Evolutionary conservation across 2,888 invertebrate species (phyloP).

Genomic region (Cacoxenus indagator): DNA sequence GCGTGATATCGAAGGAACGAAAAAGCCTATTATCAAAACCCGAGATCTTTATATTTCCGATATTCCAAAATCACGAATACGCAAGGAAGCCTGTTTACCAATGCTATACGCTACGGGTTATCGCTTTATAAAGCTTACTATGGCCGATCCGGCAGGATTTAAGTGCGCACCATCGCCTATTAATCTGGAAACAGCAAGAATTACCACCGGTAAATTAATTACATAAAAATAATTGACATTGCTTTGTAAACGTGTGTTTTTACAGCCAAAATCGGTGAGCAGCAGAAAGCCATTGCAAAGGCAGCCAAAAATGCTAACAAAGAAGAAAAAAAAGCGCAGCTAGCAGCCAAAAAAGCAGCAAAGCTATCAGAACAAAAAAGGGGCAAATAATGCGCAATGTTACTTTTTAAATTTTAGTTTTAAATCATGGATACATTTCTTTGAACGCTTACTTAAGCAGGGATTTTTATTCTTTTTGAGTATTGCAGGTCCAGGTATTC

Average conservation of each 20-base stretch:
- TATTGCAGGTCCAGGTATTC: too few species aligned
- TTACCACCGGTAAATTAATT: constrained; percentile 35
- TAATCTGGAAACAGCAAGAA: constrained; percentile 43
- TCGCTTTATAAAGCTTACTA: constrained; percentile 53
- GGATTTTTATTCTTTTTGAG: too few species aligned
- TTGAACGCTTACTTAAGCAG: too few species aligned
- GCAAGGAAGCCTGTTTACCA: constrained; percentile 55
- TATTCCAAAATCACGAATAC: constrained; percentile 48
- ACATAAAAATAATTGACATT: background rate
- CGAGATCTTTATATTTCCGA: constrained; percentile 49
- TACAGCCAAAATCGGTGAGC: background rate
- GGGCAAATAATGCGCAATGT: too few species aligned
- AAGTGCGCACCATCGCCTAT: constrained; percentile 57
- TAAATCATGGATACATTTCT: too few species aligned
- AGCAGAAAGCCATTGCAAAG: constrained; percentile 22
- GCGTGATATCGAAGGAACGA: constrained; percentile 51
- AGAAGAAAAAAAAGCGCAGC: constrained; percentile 17
- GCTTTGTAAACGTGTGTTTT: background rate
- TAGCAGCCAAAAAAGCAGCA: constrained; percentile 22
- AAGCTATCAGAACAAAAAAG: constrained; percentile 5
- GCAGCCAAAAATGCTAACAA: constrained; percentile 14
- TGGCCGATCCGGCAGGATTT: constrained; percentile 52
- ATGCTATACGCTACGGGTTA: constrained; percentile 53
- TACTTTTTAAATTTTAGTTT: too few species aligned
- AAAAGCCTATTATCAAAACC: constrained; percentile 34